Conservation (phyloP, 2,797 vertebrate genomes). For the Melanotaenia boesemani region DNA sequence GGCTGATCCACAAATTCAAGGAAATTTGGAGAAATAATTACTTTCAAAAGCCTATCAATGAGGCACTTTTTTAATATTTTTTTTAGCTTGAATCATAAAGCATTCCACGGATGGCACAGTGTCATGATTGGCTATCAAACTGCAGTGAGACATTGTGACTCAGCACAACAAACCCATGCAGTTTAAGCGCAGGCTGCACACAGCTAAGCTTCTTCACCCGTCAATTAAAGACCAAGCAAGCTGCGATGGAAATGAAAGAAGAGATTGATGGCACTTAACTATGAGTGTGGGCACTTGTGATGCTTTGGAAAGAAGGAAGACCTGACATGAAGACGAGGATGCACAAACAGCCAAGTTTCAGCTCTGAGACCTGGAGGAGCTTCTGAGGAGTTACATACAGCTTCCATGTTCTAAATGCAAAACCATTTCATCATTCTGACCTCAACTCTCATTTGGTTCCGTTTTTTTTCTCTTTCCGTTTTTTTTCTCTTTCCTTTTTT, state of each 20-base stretch:
- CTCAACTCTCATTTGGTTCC: conserved; percentile 53
- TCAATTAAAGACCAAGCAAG: conserved; percentile 22
- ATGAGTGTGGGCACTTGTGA: conserved; percentile 61
- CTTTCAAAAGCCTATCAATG: conserved; percentile 41
- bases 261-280: conserved; percentile 54
- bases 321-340: conserved; percentile 50
- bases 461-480: conserved; percentile 18
- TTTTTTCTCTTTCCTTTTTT: background rate
- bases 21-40: conserved; percentile 12
- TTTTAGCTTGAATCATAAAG: conserved; percentile 36
- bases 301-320: conserved; percentile 56
- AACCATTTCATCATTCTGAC: conserved; percentile 20
- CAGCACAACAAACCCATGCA: conserved; percentile 26
- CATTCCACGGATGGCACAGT: conserved; percentile 61
- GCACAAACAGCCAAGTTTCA: conserved; percentile 22
- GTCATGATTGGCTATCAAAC: conserved; percentile 43
- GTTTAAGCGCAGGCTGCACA: conserved; percentile 29
- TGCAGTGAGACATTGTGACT: conserved; percentile 25
- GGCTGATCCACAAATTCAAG: background rate
- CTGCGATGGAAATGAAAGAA: conserved; percentile 29
- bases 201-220: conserved; percentile 14
- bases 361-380: conserved; percentile 37
- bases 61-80: conserved; percentile 67
- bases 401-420: conserved; percentile 23
- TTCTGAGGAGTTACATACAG: conserved; percentile 18